Conservation (phyloP, 2,797 vertebrate species). For the Myotis daubentonii region DNA sequence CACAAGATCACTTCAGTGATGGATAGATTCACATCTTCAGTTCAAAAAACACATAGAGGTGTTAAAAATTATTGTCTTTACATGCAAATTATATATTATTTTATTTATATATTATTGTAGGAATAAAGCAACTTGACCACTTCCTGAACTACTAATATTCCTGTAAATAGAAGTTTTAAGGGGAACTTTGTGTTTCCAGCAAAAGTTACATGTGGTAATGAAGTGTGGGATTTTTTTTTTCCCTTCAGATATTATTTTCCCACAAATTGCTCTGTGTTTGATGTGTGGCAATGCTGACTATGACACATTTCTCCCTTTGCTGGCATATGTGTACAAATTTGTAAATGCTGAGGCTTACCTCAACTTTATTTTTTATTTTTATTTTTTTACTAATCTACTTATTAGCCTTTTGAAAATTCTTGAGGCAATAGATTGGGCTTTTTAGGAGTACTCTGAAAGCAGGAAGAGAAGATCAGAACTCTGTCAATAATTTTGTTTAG, state of each 20-base stretch:
- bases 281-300: background rate
- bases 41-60: background rate
- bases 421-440: background rate
- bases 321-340: background rate
- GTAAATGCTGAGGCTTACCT: background rate
- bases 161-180: background rate
- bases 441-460: background rate
- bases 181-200: background rate
- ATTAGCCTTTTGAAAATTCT: background rate
- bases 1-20: background rate
- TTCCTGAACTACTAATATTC: background rate
- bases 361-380: background rate
- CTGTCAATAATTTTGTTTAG: background rate
- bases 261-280: background rate
- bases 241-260: background rate
- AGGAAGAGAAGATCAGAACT: background rate
- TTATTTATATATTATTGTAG: background rate
- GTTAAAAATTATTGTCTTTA: slow-evolving; percentile 24
- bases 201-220: background rate
- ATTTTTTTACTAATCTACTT: background rate
- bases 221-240: background rate
- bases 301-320: background rate
- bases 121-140: background rate
- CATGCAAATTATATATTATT: background rate
- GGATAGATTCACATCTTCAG: slow-evolving; percentile 22